A percentile compares a stretch with the other conserved stretches of the same genome.
These are phyloP conservation scores for Holothuria leucospilota DNA, from an alignment of 53 echinoderm and acorn worm genomes.

Conservation along the genomic window DNA sequence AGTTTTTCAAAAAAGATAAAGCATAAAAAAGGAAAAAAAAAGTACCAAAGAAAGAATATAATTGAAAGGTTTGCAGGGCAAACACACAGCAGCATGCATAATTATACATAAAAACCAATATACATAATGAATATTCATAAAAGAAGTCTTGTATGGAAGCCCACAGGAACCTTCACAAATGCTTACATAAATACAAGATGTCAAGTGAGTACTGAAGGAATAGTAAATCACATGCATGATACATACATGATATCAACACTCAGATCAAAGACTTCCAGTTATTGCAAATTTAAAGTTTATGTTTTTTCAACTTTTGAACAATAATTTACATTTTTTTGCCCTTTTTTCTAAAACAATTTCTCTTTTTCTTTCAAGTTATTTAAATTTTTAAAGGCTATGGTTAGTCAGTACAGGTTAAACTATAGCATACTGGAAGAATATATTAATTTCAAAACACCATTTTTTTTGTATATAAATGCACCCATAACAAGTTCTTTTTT, in stretches of 20 bases:
- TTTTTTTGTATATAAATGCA: background rate
- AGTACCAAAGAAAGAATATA: too few species aligned
- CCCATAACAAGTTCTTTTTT: too few species aligned
- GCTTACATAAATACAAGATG: slow-evolving; percentile 28
- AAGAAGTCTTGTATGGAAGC: slow-evolving; percentile 29
- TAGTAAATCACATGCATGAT: background rate
- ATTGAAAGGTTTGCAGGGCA: too few species aligned
- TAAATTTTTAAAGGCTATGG: too few species aligned
- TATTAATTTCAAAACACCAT: background rate
- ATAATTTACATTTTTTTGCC: background rate
- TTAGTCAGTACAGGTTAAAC: background rate
- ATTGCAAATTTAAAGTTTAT: slow-evolving; percentile 3
- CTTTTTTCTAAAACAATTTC: too few species aligned
- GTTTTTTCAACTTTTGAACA: background rate
- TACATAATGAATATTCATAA: slow-evolving; percentile 12
- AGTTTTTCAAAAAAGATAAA: too few species aligned
- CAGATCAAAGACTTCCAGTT: slow-evolving; percentile 18
- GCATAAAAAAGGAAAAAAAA: too few species aligned
- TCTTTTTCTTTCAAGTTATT: background rate
- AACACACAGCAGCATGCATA: slow-evolving; percentile 24
- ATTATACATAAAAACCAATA: slow-evolving; percentile 35
- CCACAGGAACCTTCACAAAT: slow-evolving; percentile 29
- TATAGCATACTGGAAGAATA: background rate
- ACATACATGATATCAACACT: background rate
- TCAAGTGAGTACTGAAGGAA: slow-evolving; percentile 18